Percentiles rank a stretch among this genome's conserved stretches.
These are phyloP conservation scores for Habroteleia sp. DNA, from an alignment of 2,888 invertebrate species.

Conservation along the genomic window DNA sequence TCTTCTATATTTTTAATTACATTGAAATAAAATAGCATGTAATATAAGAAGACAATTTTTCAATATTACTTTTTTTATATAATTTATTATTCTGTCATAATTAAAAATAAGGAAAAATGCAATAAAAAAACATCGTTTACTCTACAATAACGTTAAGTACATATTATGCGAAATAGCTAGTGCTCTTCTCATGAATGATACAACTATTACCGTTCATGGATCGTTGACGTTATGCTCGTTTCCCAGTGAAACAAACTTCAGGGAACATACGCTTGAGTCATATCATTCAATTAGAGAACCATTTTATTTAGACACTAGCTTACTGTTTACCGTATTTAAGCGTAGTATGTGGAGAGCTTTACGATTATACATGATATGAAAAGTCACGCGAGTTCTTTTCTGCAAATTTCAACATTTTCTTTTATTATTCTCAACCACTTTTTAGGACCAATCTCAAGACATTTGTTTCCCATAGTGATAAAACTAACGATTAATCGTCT, in stretches of 20 bases:
- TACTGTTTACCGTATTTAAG: conserved; percentile 20
- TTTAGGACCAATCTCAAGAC: conserved; percentile 1
- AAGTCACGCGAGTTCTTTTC: conserved; percentile 13
- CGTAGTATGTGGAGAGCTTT: conserved; percentile 4
- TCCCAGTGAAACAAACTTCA: conserved; percentile 34
- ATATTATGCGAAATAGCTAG: conserved; percentile 5
- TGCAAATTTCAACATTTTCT: conserved; percentile 20
- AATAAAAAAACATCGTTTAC: conserved; percentile 8
- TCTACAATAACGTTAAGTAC: conserved; percentile 1
- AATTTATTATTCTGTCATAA: too few relatives aligned
- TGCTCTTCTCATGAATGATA: conserved; percentile 6
- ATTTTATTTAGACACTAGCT: conserved; percentile 44
- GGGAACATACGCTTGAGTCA: conserved; percentile 26
- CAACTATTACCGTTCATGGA: conserved; percentile 11
- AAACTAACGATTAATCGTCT: conserved; percentile 13
- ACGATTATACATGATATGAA: conserved; percentile 47
- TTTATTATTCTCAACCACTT: conserved; percentile 10
- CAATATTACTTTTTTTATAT: too few relatives aligned
- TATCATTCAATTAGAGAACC: conserved; percentile 51
- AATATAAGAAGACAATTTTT: too few relatives aligned
- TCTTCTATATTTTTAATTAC: too few relatives aligned
- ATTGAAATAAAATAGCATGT: too few relatives aligned
- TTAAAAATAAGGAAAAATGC: too few relatives aligned
- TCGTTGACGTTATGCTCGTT: conserved; percentile 50
- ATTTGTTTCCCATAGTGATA: conserved; percentile 3